Conservation (phyloP, 2,113 vertebrate species). For the Smithornis capensis region DNA sequence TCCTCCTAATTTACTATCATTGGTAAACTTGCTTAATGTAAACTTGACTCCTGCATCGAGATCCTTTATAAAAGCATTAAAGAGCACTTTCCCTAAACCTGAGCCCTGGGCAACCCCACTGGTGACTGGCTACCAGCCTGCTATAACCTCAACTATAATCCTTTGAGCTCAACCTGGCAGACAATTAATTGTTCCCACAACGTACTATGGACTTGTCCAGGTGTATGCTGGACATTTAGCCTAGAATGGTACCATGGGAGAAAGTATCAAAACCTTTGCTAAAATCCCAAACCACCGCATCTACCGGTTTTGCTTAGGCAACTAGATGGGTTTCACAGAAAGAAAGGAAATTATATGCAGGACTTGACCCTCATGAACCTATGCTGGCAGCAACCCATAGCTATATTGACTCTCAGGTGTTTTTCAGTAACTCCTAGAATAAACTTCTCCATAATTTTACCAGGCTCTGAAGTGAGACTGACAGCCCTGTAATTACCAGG, state of each 20-base stretch:
- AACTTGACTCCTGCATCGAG: too few relatives aligned
- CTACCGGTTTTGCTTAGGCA: not conserved
- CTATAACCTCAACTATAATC: not conserved
- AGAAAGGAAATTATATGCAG: not conserved
- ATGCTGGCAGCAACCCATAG: not conserved
- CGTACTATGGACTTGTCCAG: not conserved
- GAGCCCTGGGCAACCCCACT: not conserved
- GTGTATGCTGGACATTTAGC: not conserved
- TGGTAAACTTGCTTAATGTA: not conserved
- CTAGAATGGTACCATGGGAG: not conserved
- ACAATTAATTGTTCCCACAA: rapidly evolving
- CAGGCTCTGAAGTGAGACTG: not conserved
- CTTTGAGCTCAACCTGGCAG: not conserved
- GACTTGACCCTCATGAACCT: not conserved
- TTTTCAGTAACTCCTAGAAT: not conserved
- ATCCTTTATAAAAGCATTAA: not conserved
- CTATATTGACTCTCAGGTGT: rapidly evolving
- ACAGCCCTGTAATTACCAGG: not conserved
- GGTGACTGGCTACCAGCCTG: not conserved
- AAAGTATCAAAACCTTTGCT: not conserved
- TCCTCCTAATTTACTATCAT: not conserved
- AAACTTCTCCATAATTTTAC: not conserved
- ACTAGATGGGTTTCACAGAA: not conserved
- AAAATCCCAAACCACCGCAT: not conserved
- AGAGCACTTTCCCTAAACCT: not conserved